phyloP scores from a whole-genome alignment of 1,140 invertebrate genomes.

The Xylocopa sonorina region DNA sequence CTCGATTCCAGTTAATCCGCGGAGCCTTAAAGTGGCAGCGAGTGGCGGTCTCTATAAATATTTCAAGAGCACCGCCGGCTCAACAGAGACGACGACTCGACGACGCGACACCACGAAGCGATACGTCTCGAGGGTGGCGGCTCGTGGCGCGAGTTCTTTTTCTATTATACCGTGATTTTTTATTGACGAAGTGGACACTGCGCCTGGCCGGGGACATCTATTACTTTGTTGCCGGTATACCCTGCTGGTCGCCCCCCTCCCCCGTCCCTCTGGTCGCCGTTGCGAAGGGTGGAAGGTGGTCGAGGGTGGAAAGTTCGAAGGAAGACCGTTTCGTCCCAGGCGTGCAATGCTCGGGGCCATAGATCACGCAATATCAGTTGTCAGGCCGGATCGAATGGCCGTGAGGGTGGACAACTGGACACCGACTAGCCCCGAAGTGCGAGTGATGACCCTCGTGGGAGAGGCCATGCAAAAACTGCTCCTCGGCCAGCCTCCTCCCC shows the following conservation, averaged over 20 bases:
- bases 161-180: constrained; percentile 81
- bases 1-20: constrained; percentile 41
- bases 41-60: constrained; percentile 56
- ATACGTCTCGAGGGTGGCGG: constrained; percentile 55
- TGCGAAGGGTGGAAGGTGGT: background rate
- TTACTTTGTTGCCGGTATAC: constrained; percentile 82
- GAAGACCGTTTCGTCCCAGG: constrained; percentile 75
- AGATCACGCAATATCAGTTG: constrained; percentile 83
- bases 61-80: constrained; percentile 47
- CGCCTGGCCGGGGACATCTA: constrained; percentile 79
- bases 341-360: constrained; percentile 80
- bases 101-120: background rate
- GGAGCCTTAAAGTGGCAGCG: constrained; percentile 4
- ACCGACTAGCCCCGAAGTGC: constrained; percentile 76
- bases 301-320: constrained; percentile 69
- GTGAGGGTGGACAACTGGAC: constrained; percentile 71
- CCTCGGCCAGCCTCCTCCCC: constrained; percentile 48
- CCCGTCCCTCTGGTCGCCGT: too few relatives aligned
- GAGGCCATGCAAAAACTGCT: constrained; percentile 76
- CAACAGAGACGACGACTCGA: background rate
- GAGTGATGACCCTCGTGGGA: constrained; percentile 81
- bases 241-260: constrained; percentile 61
- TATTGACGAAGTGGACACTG: constrained; percentile 82
- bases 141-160: constrained; percentile 67
- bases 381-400: constrained; percentile 75